Percentiles rank a stretch among this genome's conserved stretches.
phyloP scores from a whole-genome alignment of 2,888 invertebrate species.

The Phrixothrix hirtus region DNA sequence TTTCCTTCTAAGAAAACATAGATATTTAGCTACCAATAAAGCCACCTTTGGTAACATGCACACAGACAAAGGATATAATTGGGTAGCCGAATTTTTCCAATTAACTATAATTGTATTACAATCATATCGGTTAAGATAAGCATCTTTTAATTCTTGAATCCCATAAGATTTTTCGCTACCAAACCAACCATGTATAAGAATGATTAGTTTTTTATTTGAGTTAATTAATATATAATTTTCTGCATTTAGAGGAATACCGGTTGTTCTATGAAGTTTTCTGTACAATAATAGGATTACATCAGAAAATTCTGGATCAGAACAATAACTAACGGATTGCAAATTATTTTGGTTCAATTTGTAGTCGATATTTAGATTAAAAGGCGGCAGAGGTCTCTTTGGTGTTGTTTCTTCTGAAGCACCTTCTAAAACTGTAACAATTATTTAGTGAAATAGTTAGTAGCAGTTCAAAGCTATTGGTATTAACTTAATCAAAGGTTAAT shows the following conservation, averaged over 20 bases:
- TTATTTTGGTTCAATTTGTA: not conserved
- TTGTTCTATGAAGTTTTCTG: not conserved
- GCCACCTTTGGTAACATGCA: slow-evolving; percentile 8
- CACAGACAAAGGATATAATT: not conserved
- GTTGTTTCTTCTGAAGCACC: no score
- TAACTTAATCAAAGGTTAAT: no score
- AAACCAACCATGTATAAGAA: slow-evolving; percentile 12
- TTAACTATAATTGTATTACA: slow-evolving; percentile 7
- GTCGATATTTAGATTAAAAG: not conserved
- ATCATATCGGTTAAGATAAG: slow-evolving; percentile 13
- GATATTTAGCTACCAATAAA: not conserved
- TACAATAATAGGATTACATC: not conserved
- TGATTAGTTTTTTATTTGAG: not conserved
- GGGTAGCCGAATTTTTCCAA: slow-evolving; percentile 4
- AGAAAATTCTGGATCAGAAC: not conserved
- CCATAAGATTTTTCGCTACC: not conserved
- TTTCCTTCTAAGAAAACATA: not conserved
- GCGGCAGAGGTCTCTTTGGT: no score
- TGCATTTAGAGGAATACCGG: not conserved
- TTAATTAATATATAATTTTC: not conserved
- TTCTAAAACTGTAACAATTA: no score
- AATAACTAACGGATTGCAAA: not conserved
- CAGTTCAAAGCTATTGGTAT: no score
- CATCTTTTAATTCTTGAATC: slow-evolving; percentile 6
- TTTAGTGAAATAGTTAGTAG: no score